phyloP scores from a whole-genome alignment of 2,797 vertebrate species.

The Pipistrellus kuhlii region DNA sequence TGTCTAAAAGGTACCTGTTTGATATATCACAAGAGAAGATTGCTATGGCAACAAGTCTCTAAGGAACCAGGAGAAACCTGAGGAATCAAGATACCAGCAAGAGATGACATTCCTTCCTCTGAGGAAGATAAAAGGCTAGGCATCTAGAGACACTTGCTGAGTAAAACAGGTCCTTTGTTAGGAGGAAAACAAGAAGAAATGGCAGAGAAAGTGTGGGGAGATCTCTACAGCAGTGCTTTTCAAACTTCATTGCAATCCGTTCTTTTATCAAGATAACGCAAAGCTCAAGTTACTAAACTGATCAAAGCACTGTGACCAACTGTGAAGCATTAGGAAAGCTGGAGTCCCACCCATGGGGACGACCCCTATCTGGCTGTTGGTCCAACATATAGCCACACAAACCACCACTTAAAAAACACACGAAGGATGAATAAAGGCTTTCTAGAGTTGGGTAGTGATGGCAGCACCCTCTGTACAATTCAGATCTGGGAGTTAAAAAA shows the following conservation, averaged over 20 bases:
- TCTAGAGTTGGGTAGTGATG: not conserved
- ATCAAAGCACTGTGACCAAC: not conserved
- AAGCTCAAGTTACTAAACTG: not conserved
- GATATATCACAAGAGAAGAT: not conserved
- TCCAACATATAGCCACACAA: not conserved
- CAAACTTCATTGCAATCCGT: not conserved
- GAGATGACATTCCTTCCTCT: not conserved
- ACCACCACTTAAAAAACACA: not conserved
- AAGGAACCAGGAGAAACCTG: not conserved
- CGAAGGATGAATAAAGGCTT: not conserved
- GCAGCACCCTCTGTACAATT: not conserved
- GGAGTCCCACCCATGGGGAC: not conserved
- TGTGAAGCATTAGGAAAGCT: not conserved
- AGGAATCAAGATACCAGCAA: not conserved
- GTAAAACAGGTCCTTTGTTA: not conserved
- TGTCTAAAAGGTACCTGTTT: not conserved
- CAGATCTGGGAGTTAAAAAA: slow-evolving; percentile 3
- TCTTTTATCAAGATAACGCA: not conserved
- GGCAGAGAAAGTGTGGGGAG: not conserved
- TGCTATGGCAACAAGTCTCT: not conserved
- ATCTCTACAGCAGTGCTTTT: not conserved
- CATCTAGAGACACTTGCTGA: not conserved
- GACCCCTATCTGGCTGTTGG: not conserved
- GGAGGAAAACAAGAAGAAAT: not conserved
- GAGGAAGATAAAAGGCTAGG: not conserved